Conservation (phyloP, 2,113 vertebrate species). For the Macrotus californicus region DNA sequence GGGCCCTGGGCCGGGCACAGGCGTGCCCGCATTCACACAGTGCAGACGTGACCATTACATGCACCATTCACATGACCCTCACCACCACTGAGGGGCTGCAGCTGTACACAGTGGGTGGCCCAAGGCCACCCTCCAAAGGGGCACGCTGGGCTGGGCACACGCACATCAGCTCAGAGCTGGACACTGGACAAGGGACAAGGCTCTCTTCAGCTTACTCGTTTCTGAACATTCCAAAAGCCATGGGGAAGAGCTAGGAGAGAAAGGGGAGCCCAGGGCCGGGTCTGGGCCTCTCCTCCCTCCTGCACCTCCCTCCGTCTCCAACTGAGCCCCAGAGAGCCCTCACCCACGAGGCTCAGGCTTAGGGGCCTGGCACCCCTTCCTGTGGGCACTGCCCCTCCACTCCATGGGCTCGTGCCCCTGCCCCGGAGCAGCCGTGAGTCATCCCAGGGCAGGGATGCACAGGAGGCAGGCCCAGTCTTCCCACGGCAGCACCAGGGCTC, state of each 20-base stretch:
- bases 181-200: background rate
- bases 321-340: background rate
- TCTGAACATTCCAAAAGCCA: background rate
- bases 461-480: background rate
- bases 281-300: background rate
- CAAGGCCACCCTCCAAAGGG: no score
- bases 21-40: no score
- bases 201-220: rapidly evolving
- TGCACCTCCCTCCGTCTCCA: background rate
- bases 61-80: no score
- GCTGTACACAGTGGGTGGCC: no score
- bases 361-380: background rate
- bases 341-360: background rate
- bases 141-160: background rate
- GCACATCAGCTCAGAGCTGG: background rate
- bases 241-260: no score
- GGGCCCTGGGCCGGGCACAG: no score
- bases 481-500: background rate
- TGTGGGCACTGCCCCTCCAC: background rate
- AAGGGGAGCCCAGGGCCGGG: background rate
- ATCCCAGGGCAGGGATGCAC: no score
- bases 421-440: background rate
- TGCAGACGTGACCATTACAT: no score
- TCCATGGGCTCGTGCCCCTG: background rate
- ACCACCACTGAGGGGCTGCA: background rate